Conservation (phyloP, 2,888 invertebrate genomes). For the Dryadula phaetusa region DNA sequence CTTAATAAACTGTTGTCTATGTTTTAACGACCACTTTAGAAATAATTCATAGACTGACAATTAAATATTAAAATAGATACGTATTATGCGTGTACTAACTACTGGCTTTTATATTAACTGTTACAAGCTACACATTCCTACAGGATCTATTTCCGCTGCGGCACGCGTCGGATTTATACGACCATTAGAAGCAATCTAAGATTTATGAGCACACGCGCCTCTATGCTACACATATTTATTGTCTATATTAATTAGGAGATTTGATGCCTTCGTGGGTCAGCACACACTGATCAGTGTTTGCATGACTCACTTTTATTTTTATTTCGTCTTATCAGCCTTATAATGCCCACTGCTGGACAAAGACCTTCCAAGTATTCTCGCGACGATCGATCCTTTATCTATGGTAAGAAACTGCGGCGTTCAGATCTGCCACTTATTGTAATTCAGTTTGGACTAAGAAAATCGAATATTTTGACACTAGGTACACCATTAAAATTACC, state of each 20-base stretch:
- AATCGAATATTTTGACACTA: too few relatives aligned
- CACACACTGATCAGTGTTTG: too few relatives aligned
- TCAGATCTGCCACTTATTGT: too few relatives aligned
- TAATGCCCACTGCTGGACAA: too few relatives aligned
- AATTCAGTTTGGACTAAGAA: too few relatives aligned
- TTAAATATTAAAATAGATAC: constrained; percentile 15
- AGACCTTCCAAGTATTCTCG: too few relatives aligned
- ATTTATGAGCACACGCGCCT: constrained; percentile 56
- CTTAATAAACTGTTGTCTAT: background rate
- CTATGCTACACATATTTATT: constrained; percentile 35
- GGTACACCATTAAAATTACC: too few relatives aligned
- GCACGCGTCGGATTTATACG: constrained; percentile 59
- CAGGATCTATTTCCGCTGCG: constrained; percentile 48
- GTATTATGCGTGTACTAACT: background rate
- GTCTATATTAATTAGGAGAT: background rate
- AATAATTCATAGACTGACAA: constrained; percentile 16
- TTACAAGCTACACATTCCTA: constrained; percentile 20
- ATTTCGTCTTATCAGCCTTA: too few relatives aligned
- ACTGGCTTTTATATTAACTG: constrained; percentile 17
- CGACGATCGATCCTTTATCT: too few relatives aligned
- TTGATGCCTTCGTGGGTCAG: too few relatives aligned
- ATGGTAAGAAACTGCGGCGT: too few relatives aligned
- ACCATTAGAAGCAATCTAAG: constrained; percentile 64
- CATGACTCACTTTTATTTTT: too few relatives aligned
- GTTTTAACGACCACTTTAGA: background rate